Percentiles rank a stretch among this genome's conserved stretches.
phyloP scores from a whole-genome alignment of 2,888 invertebrate genomes.

The Epirrita christyi region DNA sequence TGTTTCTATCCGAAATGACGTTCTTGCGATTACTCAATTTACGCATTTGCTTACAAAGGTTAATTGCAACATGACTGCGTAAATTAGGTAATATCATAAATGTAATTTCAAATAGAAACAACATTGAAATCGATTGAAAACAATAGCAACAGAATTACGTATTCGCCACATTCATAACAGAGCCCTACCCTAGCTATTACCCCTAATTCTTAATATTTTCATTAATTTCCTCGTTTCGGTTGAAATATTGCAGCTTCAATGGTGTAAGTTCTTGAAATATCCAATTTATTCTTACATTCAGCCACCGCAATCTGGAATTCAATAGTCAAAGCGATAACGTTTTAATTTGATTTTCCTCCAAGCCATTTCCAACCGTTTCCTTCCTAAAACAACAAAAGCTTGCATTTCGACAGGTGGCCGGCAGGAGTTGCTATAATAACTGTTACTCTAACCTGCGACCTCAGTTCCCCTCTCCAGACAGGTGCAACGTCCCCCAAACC shows the following conservation, averaged over 20 bases:
- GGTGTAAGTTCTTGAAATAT: neutral
- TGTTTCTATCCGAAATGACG: too few relatives aligned
- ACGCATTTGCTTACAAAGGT: too few relatives aligned
- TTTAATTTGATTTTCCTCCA: constrained; percentile 18
- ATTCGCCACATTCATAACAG: too few relatives aligned
- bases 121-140: too few relatives aligned
- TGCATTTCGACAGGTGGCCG: constrained; percentile 59
- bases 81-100: too few relatives aligned
- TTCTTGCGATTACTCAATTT: too few relatives aligned
- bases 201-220: neutral
- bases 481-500: constrained; percentile 63
- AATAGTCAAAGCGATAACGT: constrained; percentile 22
- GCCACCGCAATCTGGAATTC: constrained; percentile 13
- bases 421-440: constrained; percentile 27
- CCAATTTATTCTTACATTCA: constrained; percentile 15
- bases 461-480: constrained; percentile 42
- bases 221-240: constrained; percentile 1
- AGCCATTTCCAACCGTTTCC: constrained; percentile 34
- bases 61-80: too few relatives aligned
- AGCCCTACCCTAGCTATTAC: too few relatives aligned
- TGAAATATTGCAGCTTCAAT: neutral
- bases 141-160: too few relatives aligned
- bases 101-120: too few relatives aligned
- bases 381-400: constrained; percentile 43
- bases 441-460: constrained; percentile 16